Base-by-base conservation (phyloP, 1,140 invertebrate species). In the Scaptomyza graminum region DNA sequence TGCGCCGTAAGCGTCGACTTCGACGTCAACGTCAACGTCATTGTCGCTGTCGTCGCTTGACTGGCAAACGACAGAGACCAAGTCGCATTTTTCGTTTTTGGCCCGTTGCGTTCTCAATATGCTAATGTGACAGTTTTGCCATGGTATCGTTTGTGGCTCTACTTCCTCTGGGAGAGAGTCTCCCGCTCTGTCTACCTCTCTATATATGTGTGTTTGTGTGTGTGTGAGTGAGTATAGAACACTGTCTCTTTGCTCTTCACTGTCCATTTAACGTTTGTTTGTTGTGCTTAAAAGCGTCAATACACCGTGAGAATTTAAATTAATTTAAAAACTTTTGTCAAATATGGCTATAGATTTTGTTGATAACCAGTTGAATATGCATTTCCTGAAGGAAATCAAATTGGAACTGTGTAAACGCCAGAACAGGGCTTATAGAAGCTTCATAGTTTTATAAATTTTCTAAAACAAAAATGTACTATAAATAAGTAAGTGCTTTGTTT, bases 111-210 rank as follows among this genome's bases (percentile, higher is more conserved):
- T 87, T 87, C 83, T 76, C 70, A 89, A 88, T 88, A 88, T 88
- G 83, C 84, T 88, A 88, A 88, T 88, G 84, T 83, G 83, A 88
- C 83, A 88, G 83, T 88, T 88, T 88, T 83, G 79, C 69, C 61
- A 65, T 68, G 51, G 37, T 56, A 57, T 70, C 60, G 69, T 34
- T 57, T 34, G 41, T 66, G 61, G 37, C 31, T 34, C 31, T 34
- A 8, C 31, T 56, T 69, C 57, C 68, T 66, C 68, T 18, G 15
- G 60, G 34, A 56, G 60, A 69, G 60, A 54, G 49, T 62, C 51
- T 25, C 12, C 46, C 25, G 4, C 28, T 49, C 50, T 15, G 7
- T 11, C 25, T 34, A n/a, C 4, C 37, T 41, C 0, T 43, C 16
- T 51, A n/a, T 69, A 28, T 44, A 39, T 16, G 39, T 55, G 12